phyloP scores from a whole-genome alignment of 1,140 invertebrate species.

The Papilio aristodemus region DNA sequence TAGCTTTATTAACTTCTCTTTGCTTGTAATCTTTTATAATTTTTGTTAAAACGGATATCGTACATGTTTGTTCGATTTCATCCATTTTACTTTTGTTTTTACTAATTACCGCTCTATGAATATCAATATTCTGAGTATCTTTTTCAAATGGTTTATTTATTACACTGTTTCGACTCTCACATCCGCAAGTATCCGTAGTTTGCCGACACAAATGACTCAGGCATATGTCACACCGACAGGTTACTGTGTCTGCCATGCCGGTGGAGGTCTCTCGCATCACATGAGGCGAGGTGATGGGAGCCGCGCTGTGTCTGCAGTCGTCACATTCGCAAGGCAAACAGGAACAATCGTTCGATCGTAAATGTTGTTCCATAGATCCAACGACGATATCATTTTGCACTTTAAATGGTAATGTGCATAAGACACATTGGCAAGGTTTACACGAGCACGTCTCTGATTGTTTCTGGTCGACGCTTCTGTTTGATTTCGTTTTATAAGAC shows the following conservation, averaged over 20 bases:
- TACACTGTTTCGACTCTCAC: slow-evolving; percentile 20
- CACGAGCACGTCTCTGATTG: slow-evolving; percentile 14
- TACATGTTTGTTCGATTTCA: slow-evolving; percentile 12
- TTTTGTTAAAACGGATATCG: slow-evolving; percentile 16
- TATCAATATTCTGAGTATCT: slow-evolving; percentile 24
- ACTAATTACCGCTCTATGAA: slow-evolving; percentile 18
- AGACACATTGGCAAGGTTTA: slow-evolving; percentile 18
- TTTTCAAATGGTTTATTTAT: slow-evolving; percentile 26
- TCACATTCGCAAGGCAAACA: slow-evolving; percentile 14
- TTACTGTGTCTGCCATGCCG: neutral
- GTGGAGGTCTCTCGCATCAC: neutral
- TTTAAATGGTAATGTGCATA: slow-evolving; percentile 11
- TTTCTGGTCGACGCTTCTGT: slow-evolving; percentile 14
- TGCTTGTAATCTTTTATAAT: slow-evolving; percentile 5
- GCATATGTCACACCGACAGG: slow-evolving; percentile 17
- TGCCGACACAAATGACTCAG: slow-evolving; percentile 4
- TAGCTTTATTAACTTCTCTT: slow-evolving; percentile 4
- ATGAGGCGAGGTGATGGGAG: neutral
- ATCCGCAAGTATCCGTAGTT: slow-evolving; percentile 20
- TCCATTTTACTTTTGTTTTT: slow-evolving; percentile 2
- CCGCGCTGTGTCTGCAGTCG: neutral
- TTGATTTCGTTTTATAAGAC: slow-evolving; percentile 30
- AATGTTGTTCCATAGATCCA: slow-evolving; percentile 1
- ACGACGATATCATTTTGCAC: slow-evolving; percentile 14
- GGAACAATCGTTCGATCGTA: neutral